These are phyloP conservation scores for Denticeps clupeoides DNA, from an alignment of 2,797 vertebrate genomes.

Conservation along the genomic window DNA sequence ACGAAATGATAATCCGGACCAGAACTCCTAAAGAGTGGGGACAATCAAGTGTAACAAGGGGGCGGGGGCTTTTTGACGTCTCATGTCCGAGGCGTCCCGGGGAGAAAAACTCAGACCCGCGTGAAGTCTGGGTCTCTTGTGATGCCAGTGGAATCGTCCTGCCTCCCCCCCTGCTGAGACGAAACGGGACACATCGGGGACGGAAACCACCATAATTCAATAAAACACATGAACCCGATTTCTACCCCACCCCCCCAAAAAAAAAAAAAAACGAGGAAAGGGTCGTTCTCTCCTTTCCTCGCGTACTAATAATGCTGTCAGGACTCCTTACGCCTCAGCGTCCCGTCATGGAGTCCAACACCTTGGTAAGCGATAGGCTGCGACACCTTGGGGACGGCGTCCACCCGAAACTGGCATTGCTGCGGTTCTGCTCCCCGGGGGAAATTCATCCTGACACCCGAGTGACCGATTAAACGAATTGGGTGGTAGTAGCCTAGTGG, in stretches of 20 bases:
- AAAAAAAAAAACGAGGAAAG: constrained; percentile 2
- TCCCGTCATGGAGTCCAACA: constrained; percentile 23
- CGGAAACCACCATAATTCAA: constrained; percentile 19
- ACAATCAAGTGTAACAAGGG: no score
- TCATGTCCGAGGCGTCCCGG: no score
- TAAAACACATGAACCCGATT: constrained; percentile 23
- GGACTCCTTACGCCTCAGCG: constrained; percentile 16
- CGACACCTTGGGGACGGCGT: no score
- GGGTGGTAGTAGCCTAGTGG: no score
- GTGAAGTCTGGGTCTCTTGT: constrained; percentile 13
- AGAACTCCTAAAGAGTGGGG: no score
- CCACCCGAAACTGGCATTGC: no score
- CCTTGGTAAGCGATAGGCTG: no score
- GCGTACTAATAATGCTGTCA: constrained; percentile 27
- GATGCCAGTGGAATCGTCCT: constrained; percentile 19
- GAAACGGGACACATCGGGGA: constrained; percentile 21
- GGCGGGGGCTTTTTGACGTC: no score
- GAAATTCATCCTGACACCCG: constrained; percentile 25
- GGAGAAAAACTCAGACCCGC: no score
- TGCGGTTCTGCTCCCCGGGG: constrained; percentile 8
- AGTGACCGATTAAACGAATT: constrained; percentile 23
- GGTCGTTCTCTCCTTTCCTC: constrained; percentile 10
- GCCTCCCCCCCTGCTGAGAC: constrained; percentile 4
- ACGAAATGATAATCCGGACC: no score
- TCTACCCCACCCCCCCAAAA: constrained; percentile 10